Evolutionary conservation across 2,797 vertebrate species (phyloP).

Genomic region (Paguma larvata): DNA sequence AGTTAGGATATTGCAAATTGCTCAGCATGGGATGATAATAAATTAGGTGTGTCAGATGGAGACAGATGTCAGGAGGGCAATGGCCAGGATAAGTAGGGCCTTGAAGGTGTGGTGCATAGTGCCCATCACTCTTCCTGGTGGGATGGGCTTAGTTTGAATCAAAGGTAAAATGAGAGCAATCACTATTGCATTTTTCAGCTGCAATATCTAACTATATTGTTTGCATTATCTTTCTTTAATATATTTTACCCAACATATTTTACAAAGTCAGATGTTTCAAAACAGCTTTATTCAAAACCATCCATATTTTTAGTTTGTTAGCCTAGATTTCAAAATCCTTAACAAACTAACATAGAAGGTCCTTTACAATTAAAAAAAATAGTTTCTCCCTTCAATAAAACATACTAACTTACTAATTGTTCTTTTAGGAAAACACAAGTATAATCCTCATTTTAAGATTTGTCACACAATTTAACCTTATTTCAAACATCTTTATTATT

Average conservation of each 20-base stretch:
- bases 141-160: not conserved
- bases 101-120: not conserved
- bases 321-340: not conserved
- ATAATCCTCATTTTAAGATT: not conserved
- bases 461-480: not conserved
- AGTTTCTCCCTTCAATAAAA: not conserved
- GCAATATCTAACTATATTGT: not conserved
- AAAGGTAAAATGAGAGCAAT: not conserved
- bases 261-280: not conserved
- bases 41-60: not conserved
- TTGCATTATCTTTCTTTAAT: not conserved
- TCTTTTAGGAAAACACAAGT: not conserved
- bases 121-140: too few species aligned
- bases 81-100: not conserved
- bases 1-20: not conserved
- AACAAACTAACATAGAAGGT: not conserved
- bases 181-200: not conserved
- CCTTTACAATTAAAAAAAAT: not conserved
- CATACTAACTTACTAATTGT: not conserved
- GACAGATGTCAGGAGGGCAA: not conserved
- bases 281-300: not conserved
- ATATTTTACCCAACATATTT: not conserved
- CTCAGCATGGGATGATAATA: not conserved
- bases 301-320: not conserved
- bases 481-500: not conserved